Conservation (phyloP, 2,113 vertebrate species). For the Psophia crepitans region DNA sequence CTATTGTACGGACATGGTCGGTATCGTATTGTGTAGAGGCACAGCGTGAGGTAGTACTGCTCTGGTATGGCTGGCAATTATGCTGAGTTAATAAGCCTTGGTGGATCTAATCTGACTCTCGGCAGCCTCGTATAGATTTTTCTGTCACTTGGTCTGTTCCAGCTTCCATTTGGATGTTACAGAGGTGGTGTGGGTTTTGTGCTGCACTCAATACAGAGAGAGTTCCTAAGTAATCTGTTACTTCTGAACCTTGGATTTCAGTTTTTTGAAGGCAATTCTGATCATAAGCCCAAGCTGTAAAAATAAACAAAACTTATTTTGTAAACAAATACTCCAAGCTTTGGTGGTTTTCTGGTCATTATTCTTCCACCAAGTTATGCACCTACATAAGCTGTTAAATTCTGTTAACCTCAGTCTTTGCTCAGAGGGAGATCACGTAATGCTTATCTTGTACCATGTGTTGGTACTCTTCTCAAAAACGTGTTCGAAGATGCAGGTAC, state of each 20-base stretch:
- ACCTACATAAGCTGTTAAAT: background rate
- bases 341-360: background rate
- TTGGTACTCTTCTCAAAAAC: background rate
- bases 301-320: background rate
- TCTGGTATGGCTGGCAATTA: background rate
- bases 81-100: background rate
- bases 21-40: rapidly evolving
- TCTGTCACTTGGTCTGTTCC: background rate
- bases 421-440: background rate
- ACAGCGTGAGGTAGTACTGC: background rate
- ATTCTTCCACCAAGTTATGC: background rate
- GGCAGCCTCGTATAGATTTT: background rate
- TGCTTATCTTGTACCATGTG: background rate
- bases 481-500: background rate
- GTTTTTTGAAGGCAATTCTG: background rate
- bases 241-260: background rate
- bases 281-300: background rate
- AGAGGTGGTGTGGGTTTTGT: background rate
- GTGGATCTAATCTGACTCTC: background rate
- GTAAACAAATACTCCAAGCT: background rate
- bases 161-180: background rate
- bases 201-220: background rate
- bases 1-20: rapidly evolving
- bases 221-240: background rate
- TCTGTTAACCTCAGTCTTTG: background rate